A percentile compares a stretch with the other conserved stretches of the same genome.
Evolutionary conservation across 2,797 vertebrate genomes (phyloP).

Genomic region (Astyanax mexicanus): DNA sequence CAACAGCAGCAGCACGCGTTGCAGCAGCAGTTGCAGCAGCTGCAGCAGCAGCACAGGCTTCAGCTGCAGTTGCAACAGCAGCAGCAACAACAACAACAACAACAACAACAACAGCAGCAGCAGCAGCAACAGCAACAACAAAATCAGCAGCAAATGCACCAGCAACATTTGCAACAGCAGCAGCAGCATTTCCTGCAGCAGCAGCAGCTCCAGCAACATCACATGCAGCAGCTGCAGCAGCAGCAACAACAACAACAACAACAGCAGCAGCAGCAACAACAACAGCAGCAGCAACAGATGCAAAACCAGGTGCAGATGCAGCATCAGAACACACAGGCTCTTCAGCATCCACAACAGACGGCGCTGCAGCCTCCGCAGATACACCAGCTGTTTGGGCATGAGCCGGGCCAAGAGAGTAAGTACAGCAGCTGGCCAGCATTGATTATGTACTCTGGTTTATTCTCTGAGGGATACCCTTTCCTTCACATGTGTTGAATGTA

Average conservation of each 20-base stretch:
- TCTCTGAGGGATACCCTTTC: not conserved
- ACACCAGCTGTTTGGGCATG: slow-evolving; percentile 90
- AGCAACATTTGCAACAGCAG: slow-evolving; percentile 82
- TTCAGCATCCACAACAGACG: slow-evolving; percentile 76
- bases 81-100: slow-evolving; percentile 74
- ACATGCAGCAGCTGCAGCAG: slow-evolving; percentile 69
- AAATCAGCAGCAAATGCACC: slow-evolving; percentile 73
- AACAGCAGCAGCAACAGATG: slow-evolving; percentile 73
- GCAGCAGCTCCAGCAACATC: slow-evolving; percentile 78
- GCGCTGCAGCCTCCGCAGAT: slow-evolving; percentile 75
- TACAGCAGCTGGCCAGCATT: slow-evolving; percentile 40
- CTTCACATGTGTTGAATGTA: not conserved
- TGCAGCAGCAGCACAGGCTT: slow-evolving; percentile 76
- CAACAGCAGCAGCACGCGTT: slow-evolving; percentile 71
- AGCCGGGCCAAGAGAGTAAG: slow-evolving; percentile 91
- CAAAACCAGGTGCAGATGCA: slow-evolving; percentile 73
- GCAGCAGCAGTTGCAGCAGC: slow-evolving; percentile 84
- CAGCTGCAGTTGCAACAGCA: slow-evolving; percentile 76
- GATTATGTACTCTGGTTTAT: not conserved
- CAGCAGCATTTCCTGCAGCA: slow-evolving; percentile 80
- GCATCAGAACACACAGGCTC: slow-evolving; percentile 61
- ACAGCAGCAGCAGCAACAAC: slow-evolving; percentile 62
- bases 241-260: slow-evolving; percentile 75
- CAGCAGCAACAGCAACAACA: slow-evolving; percentile 73
- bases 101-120: slow-evolving; percentile 74